These are phyloP conservation scores for Atta texana DNA, from an alignment of 1,140 invertebrate species.

Conservation along the genomic window DNA sequence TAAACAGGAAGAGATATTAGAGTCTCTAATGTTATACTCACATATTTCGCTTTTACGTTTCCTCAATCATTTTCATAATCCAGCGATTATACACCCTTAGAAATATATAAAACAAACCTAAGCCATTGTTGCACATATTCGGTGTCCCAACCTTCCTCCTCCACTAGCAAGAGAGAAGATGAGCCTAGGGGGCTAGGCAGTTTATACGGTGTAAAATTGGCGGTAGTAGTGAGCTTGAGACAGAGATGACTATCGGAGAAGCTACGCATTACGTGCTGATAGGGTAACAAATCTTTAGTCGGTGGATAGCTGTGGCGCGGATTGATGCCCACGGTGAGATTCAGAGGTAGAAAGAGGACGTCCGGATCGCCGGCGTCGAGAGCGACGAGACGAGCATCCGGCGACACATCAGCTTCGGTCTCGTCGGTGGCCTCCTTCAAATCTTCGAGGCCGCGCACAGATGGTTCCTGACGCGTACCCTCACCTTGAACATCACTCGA, in stretches of 20 bases:
- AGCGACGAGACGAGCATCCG: slow-evolving; percentile 85
- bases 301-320: slow-evolving; percentile 91
- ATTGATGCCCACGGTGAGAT: slow-evolving; percentile 88
- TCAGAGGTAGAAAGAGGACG: slow-evolving; percentile 90
- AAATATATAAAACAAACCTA: slow-evolving; percentile 73
- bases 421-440: slow-evolving; percentile 91
- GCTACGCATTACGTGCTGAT: slow-evolving; percentile 90
- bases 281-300: slow-evolving; percentile 89
- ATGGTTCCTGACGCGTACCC: slow-evolving; percentile 87
- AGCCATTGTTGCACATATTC: slow-evolving; percentile 93
- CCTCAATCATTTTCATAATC: not conserved
- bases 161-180: slow-evolving; percentile 81
- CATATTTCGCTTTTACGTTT: not conserved
- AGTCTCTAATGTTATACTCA: not conserved
- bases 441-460: slow-evolving; percentile 89
- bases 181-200: slow-evolving; percentile 77
- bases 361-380: slow-evolving; percentile 89
- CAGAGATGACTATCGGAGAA: slow-evolving; percentile 91
- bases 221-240: slow-evolving; percentile 88
- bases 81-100: not conserved
- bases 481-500: slow-evolving; percentile 94
- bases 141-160: slow-evolving; percentile 89
- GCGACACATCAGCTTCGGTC: slow-evolving; percentile 88
- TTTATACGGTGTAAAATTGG: slow-evolving; percentile 80
- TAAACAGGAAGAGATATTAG: slow-evolving; percentile 5